Evolutionary conservation across 2,888 invertebrate genomes (phyloP), one percentile per base, ranked within the genome.

Genomic region (Euproctis similis): DNA sequence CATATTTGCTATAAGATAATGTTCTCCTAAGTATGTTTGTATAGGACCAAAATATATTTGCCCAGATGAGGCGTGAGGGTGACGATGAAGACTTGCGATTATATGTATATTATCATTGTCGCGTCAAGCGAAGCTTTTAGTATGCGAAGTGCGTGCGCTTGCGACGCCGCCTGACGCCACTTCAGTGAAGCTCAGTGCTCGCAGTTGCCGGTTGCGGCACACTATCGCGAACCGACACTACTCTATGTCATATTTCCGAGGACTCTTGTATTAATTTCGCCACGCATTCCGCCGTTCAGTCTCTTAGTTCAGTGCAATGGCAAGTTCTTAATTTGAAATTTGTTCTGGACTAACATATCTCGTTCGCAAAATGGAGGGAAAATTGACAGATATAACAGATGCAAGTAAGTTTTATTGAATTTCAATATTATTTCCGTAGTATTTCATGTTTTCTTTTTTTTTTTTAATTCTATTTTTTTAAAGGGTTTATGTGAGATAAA

Each of bases 121-220:
- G 69, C 69, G 69, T 49, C 63, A 36, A 48, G n/a, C n/a, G n/a
- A n/a, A n/a, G 61, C 55, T 67, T 69, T 82, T 84, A 82, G 80
- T 82, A 82, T 84, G 75, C 84, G 72, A 61, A 62, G 63, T 61
- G 80, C 72, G 81, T 81, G 71, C 77, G 76, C 59, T 46, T 45
- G 54, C 70, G 76, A 57, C 64, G 76, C 67, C 64, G 60, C 42
- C 57, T 66, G 80, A 75, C 78, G 81, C 78, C 77, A n/a, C n/a
- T n/a, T n/a, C n/a, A n/a, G n/a, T n/a, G n/a, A n/a, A n/a, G n/a
- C n/a, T n/a, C n/a, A 71, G 58, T 38, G 45, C 48, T 53, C 46
- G 46, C 55, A 34, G 34, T 34, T 42, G 53, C 53, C 57, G 57
- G 53, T 57, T 59, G 46, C 49, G 56, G 51, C 53, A 52, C 55